Base-by-base conservation (phyloP, 2,888 invertebrate species). In the Diploptera punctata region DNA sequence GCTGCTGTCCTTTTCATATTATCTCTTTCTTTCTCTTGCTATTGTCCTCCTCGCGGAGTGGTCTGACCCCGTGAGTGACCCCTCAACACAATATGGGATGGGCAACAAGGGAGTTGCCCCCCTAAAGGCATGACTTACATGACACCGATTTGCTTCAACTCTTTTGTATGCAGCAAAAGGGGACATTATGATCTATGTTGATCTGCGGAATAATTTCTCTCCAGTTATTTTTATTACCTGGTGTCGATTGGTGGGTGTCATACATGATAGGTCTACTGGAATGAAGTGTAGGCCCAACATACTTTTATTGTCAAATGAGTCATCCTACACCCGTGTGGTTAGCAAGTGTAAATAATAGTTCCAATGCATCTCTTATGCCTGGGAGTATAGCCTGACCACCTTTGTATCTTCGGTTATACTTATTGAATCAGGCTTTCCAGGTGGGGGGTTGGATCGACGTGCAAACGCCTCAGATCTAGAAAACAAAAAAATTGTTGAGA, bases 21-120 rank as follows among this genome's bases (percentile, higher is more conserved):
- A n/a, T 33, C 10, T 7, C 10, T 33, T 33, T 10, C 2, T 13
- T 10, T 65, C 47, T 47, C 65, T n/a, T 26, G 44, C 65, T 47
- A 65, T 65, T 65, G 65, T 65, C 44, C 65, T 65, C 38, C 24
- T 29, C 21, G 24, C 52, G 52, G 52, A 52, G 52, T 52, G 52
- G 62, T 43, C 47, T 65, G 65, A 65, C 65, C 65, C 65, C 24
- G 18, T 13, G 29, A 18, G 26, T 65, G 65, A 65, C 65, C 65
- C 61, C 38, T 21, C 18, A 65, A 38, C 65, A 65, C 65, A 65
- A 65, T 65, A 65, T 65, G 65, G 60, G 60, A 60, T 60, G 60
- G 60, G 60, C 60, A 60, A 60, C 60, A 31, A 31, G 60, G 65
- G 65, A 43, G 65, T 65, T 33, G 33, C 47, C 65, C 43, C 44